Conservation (phyloP, 2,888 invertebrate species). For the Mythimna ferrago region DNA sequence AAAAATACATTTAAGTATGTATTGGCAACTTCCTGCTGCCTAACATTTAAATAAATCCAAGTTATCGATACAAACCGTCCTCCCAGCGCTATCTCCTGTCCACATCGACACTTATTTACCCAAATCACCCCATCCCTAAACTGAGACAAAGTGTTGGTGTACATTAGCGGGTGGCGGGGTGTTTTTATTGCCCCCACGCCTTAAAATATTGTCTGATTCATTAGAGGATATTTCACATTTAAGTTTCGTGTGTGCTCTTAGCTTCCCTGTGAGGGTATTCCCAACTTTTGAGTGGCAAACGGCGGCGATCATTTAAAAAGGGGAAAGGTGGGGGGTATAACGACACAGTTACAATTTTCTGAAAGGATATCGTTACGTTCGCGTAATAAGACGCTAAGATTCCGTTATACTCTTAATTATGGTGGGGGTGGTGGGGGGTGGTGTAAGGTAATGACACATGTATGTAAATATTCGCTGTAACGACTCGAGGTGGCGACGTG, state of each 20-base stretch:
- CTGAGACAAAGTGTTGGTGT: conserved; percentile 88
- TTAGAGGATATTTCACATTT: conserved; percentile 90
- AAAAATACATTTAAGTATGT: not conserved
- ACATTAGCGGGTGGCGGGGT: conserved; percentile 86
- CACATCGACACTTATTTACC: conserved; percentile 88
- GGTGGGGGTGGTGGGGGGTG: conserved; percentile 71
- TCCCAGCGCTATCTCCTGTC: conserved; percentile 71
- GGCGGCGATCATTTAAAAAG: conserved; percentile 83
- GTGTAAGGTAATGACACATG: conserved; percentile 88
- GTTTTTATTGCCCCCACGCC: conserved; percentile 89
- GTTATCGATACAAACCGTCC: conserved; percentile 60
- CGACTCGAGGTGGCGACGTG: conserved; percentile 89
- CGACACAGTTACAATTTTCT: conserved; percentile 90
- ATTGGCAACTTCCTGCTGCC: not conserved
- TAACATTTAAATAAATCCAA: conserved; percentile 24
- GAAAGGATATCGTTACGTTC: conserved; percentile 90
- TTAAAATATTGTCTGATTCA: conserved; percentile 91
- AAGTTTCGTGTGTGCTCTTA: conserved; percentile 87
- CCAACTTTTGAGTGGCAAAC: conserved; percentile 81
- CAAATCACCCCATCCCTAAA: conserved; percentile 84
- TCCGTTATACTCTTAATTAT: conserved; percentile 91
- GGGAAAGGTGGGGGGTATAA: conserved; percentile 77
- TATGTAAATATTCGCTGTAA: conserved; percentile 90
- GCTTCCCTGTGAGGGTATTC: conserved; percentile 79
- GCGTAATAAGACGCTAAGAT: conserved; percentile 91